Percentiles rank a stretch among this genome's conserved stretches.
Conservation (phyloP, 1,140 invertebrate genomes). For the Heliconius hermathena region DNA sequence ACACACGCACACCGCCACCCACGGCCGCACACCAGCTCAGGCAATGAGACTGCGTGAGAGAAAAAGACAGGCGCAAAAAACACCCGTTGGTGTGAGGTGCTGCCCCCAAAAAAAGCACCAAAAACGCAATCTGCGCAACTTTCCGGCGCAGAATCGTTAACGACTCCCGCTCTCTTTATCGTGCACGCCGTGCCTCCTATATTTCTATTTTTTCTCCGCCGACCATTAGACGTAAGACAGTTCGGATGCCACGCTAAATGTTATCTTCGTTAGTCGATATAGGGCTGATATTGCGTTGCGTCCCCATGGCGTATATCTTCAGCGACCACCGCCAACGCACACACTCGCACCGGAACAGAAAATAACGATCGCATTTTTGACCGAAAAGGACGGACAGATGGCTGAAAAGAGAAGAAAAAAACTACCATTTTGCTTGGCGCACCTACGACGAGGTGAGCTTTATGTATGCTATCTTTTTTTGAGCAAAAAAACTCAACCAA, state of each 20-base stretch:
- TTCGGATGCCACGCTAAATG: constrained; percentile 41
- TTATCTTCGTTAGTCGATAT: constrained; percentile 13
- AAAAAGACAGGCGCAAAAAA: constrained; percentile 79
- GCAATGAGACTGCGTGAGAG: constrained; percentile 71
- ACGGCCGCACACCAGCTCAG: constrained; percentile 51
- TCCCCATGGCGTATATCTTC: constrained; percentile 57
- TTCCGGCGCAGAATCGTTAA: constrained; percentile 81
- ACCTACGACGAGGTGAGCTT: constrained; percentile 75
- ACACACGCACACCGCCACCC: constrained; percentile 51
- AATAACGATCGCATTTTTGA: constrained; percentile 82
- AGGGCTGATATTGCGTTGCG: constrained; percentile 38
- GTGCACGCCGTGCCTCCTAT: constrained; percentile 78
- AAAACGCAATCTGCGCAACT: constrained; percentile 81
- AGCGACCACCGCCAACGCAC: constrained; percentile 66
- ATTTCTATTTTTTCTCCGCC: constrained; percentile 81
- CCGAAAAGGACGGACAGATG: constrained; percentile 81
- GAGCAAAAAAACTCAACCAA: constrained; percentile 78
- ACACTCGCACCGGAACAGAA: constrained; percentile 79
- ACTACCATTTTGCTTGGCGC: constrained; percentile 80
- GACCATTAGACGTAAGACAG: constrained; percentile 75
- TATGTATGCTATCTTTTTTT: constrained; percentile 80
- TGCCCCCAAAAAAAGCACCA: constrained; percentile 81
- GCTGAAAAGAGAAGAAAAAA: constrained; percentile 82
- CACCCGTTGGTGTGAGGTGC: constrained; percentile 77
- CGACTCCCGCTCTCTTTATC: constrained; percentile 81